Conservation (phyloP, 2,113 vertebrate genomes). For the Labeo catla region DNA sequence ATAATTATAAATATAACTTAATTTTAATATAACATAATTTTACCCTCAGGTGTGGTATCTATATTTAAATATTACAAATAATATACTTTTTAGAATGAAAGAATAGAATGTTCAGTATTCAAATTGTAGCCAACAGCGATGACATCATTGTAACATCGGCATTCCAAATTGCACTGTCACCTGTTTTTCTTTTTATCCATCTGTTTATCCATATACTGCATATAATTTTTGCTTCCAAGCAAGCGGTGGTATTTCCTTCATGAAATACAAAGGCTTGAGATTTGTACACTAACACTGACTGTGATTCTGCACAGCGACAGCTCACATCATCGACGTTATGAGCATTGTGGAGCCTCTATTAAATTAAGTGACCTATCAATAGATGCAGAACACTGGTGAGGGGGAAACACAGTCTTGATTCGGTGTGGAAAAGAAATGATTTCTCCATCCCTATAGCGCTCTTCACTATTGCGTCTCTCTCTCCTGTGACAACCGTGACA, state of each 20-base stretch:
- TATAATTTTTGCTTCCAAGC: not conserved
- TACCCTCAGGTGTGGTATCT: not conserved
- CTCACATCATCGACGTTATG: constrained; percentile 2
- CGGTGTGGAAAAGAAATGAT: constrained; percentile 49
- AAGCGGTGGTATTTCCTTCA: not conserved
- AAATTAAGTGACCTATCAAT: constrained; percentile 51
- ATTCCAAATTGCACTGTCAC: not conserved
- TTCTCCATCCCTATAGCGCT: constrained; percentile 48
- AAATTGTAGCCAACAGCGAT: not conserved
- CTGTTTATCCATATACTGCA: not conserved
- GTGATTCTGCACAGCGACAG: not conserved
- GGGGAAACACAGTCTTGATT: constrained; percentile 42
- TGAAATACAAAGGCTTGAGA: not conserved
- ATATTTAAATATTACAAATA: not conserved
- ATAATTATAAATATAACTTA: not conserved
- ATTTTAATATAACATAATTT: too few relatives aligned
- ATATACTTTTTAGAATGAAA: not conserved
- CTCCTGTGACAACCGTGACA: constrained; percentile 58
- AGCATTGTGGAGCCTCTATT: constrained; percentile 40
- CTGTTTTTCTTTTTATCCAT: not conserved
- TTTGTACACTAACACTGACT: not conserved
- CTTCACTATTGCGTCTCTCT: constrained; percentile 26
- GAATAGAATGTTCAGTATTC: not conserved
- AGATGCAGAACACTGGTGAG: constrained; percentile 36
- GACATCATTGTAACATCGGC: not conserved